Evolutionary conservation across 2,888 invertebrate species (phyloP), one percentile per base, ranked within the genome.

Genomic region (Calameuta pallipes): DNA sequence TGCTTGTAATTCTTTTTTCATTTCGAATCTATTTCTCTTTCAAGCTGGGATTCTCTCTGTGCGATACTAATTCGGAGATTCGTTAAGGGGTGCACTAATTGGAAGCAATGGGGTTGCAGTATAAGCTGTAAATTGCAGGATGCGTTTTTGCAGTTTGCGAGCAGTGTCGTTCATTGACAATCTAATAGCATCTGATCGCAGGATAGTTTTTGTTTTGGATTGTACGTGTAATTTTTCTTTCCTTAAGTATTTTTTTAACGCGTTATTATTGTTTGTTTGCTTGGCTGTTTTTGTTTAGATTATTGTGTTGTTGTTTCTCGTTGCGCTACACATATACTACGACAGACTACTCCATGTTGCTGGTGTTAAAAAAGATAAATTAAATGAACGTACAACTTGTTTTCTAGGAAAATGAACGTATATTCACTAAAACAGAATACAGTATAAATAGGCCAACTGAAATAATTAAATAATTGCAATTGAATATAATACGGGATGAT

Each of bases 361-460:
- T 15, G 56, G 56, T 23, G 56, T 23, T 56, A 56, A 6, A 2
- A 56, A 56, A 56, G 6, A 56, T 23, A 56, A 56, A 23, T 56
- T 56, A 56, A 56, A 56, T 23, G 56, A 56, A 56, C 56, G 23
- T 23, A 56, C 56, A 23, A 56, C 31, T 30, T 30, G 11, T 33
- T 30, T 71, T 71, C 71, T 71, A 71, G 34, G 30, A 30, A 34
- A 34, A 33, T 30, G 11, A 71, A 71, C 71, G 78, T 85, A 80
- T 85, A 85, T 84, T 85, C 79, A 84, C 78, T 78, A 74, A 82
- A 80, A 76, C 78, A 80, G 79, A 78, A 69, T 82, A 71, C 31
- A 71, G 71, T 71, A 71, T 11, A 71, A 30, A 71, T 71, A 13
- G 71, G 30, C 12, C 30, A 30, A 71, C 30, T 9, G 9, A 75